Evolutionary conservation across 2,113 vertebrate genomes (phyloP).

Genomic region (Myrmophylax atrothorax): DNA sequence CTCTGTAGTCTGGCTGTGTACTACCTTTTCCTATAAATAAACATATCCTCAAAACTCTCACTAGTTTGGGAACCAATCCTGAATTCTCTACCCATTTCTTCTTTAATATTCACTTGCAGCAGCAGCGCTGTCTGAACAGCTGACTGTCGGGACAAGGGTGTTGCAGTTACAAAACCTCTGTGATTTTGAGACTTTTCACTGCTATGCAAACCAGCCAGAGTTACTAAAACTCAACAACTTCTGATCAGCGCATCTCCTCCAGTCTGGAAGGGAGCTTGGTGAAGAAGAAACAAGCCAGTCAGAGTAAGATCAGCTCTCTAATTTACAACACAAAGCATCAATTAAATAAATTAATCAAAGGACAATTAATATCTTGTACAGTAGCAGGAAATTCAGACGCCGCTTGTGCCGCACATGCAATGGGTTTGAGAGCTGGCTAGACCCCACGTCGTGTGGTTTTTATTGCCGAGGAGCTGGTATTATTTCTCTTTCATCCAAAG

Average conservation of each 20-base stretch:
- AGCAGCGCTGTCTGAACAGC: neutral
- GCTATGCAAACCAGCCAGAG: neutral
- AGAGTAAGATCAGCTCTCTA: neutral
- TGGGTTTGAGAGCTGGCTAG: constrained; percentile 12
- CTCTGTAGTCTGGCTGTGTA: neutral
- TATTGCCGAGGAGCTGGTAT: constrained; percentile 1
- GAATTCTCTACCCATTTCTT: neutral
- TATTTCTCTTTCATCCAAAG: constrained; percentile 48
- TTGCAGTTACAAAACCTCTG: fast-evolving
- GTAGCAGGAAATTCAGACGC: constrained; percentile 22
- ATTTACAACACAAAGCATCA: neutral
- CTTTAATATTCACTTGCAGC: neutral
- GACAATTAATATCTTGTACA: neutral
- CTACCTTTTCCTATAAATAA: neutral
- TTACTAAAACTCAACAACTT: neutral
- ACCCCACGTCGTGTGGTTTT: constrained; percentile 1
- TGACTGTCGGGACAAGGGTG: neutral
- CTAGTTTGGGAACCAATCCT: neutral
- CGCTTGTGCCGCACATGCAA: fast-evolving
- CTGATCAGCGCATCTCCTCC: fast-evolving
- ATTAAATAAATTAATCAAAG: neutral
- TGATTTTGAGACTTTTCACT: neutral
- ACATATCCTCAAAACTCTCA: neutral
- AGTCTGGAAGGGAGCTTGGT: neutral
- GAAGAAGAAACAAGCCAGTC: neutral